These are phyloP conservation scores for Drosophila fungiperda DNA, from an alignment of 2,888 invertebrate genomes.

Conservation along the genomic window DNA sequence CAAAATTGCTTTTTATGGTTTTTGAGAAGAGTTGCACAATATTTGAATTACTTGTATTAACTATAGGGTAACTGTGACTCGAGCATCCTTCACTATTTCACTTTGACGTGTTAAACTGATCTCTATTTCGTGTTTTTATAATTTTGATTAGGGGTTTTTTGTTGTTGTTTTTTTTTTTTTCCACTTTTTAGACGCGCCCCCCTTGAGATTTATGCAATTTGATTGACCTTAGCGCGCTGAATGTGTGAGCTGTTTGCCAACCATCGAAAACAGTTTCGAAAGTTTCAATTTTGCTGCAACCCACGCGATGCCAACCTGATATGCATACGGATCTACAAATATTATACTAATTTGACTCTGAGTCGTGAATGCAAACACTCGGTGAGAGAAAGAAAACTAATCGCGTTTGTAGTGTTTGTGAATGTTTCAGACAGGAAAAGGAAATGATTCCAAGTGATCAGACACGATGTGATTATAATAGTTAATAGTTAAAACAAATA, in stretches of 20 bases:
- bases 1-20: not conserved
- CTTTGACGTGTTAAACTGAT: conserved; percentile 36
- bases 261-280: conserved; percentile 53
- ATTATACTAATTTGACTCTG: not conserved
- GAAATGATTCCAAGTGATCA: conserved; percentile 34
- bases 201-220: conserved; percentile 59
- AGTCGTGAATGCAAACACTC: conserved; percentile 11
- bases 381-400: conserved; percentile 11
- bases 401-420: not conserved
- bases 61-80: conserved; percentile 19
- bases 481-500: not conserved
- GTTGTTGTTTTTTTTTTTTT: not conserved
- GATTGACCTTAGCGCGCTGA: conserved; percentile 51
- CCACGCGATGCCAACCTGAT: conserved; percentile 42
- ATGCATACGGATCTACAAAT: conserved; percentile 22
- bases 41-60: not conserved
- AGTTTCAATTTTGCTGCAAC: conserved; percentile 45
- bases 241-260: conserved; percentile 56
- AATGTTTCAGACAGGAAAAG: conserved; percentile 46
- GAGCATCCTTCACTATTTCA: not conserved
- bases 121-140: conserved; percentile 26
- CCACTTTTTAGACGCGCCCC: conserved; percentile 46
- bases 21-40: not conserved
- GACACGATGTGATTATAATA: not conserved
- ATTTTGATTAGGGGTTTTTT: conserved; percentile 49